Percentiles rank a stretch among this genome's conserved stretches.
Conservation (phyloP, 2,797 vertebrate species). For the Acipenser oxyrinchus region DNA sequence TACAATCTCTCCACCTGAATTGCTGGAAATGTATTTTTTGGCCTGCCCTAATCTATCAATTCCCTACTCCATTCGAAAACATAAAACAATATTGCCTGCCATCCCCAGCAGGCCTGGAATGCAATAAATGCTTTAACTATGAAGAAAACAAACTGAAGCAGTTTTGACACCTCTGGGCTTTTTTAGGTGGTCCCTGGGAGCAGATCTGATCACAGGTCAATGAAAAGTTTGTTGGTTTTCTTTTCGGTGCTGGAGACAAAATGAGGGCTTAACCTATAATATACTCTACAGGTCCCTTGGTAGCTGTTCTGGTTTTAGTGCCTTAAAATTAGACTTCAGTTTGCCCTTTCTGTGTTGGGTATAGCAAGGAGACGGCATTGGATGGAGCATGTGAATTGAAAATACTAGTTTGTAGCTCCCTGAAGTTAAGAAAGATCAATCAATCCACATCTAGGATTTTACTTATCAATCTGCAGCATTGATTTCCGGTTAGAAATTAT, state of each 20-base stretch:
- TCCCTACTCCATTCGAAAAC: slow-evolving; percentile 44
- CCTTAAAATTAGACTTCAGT: slow-evolving; percentile 54
- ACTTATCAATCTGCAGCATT: background rate
- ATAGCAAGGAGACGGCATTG: background rate
- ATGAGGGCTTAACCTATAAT: slow-evolving; percentile 79
- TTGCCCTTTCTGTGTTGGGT: slow-evolving; percentile 13
- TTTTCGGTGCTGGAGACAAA: slow-evolving; percentile 62
- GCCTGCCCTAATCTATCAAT: slow-evolving; percentile 39
- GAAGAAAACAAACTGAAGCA: slow-evolving; percentile 52
- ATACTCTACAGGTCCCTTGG: slow-evolving; percentile 59
- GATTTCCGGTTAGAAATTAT: too few relatives aligned
- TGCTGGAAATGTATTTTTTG: slow-evolving; percentile 22
- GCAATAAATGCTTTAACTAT: slow-evolving; percentile 63
- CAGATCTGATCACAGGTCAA: slow-evolving; percentile 62
- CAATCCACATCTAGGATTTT: slow-evolving; percentile 4
- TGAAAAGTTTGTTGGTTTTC: slow-evolving; percentile 61
- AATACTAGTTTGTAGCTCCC: slow-evolving; percentile 1
- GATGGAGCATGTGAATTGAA: slow-evolving; percentile 6
- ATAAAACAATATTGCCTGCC: slow-evolving; percentile 61
- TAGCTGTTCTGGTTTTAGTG: slow-evolving; percentile 62
- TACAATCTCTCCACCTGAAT: slow-evolving; percentile 2
- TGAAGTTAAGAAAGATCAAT: slow-evolving; percentile 13
- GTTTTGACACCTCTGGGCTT: slow-evolving; percentile 58
- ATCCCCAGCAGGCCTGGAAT: slow-evolving; percentile 53
- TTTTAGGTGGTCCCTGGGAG: slow-evolving; percentile 43